phyloP scores from a whole-genome alignment of 2,113 vertebrate species.

The Sylvilagus bachmani region DNA sequence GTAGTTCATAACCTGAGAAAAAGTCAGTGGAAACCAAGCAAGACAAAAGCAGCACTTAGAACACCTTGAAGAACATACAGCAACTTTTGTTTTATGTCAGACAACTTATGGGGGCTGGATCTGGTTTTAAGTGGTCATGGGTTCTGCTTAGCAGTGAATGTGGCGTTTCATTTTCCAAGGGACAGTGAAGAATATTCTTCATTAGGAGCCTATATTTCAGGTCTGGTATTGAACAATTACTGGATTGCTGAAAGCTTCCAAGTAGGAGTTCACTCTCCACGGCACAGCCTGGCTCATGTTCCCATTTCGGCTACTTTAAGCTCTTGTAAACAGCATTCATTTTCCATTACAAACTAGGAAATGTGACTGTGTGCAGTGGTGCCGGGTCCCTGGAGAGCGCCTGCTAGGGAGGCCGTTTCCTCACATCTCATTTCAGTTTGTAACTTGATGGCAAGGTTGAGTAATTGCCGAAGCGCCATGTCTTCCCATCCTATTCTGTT shows the following conservation, averaged over 20 bases:
- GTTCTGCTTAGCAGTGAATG: constrained; percentile 64
- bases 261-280: constrained; percentile 49
- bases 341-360: constrained; percentile 85
- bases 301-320: constrained; percentile 65
- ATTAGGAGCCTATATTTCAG: constrained; percentile 56
- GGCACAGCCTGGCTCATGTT: constrained; percentile 51
- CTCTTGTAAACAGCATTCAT: constrained; percentile 78
- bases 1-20: background rate
- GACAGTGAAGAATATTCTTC: constrained; percentile 47
- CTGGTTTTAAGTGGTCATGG: constrained; percentile 58
- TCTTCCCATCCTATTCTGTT: constrained; percentile 86
- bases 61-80: background rate
- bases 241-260: constrained; percentile 59
- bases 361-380: constrained; percentile 68
- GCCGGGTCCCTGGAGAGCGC: constrained; percentile 74
- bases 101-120: background rate
- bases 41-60: background rate
- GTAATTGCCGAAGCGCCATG: constrained; percentile 29
- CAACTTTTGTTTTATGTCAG: constrained; percentile 47
- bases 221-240: constrained; percentile 64
- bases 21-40: background rate
- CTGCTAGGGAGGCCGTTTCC: constrained; percentile 80
- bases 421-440: constrained; percentile 71
- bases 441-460: constrained; percentile 53
- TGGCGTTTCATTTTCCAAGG: constrained; percentile 66